Conservation (phyloP, 2,888 invertebrate genomes). For the Nemotelus pantherinus region DNA sequence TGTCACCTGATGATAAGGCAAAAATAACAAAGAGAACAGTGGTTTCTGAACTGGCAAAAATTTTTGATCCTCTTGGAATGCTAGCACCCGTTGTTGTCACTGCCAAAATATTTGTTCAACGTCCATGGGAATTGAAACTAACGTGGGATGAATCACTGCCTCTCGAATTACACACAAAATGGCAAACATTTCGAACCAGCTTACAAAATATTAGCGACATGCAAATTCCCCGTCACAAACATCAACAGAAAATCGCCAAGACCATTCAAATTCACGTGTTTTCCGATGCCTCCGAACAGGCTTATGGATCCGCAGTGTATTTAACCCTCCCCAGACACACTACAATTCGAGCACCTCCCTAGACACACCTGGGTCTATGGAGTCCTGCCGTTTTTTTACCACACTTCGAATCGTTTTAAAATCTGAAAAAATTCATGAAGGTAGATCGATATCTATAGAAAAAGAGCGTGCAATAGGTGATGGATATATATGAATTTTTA, state of each 20-base stretch:
- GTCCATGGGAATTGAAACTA: background rate
- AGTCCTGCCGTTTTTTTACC: too few relatives aligned
- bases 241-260: background rate
- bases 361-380: too few relatives aligned
- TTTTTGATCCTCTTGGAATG: background rate
- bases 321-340: too few relatives aligned
- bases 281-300: conserved; percentile 35
- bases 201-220: background rate
- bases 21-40: background rate
- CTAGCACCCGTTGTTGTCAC: background rate
- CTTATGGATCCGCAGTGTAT: conserved; percentile 36
- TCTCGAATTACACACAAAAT: background rate
- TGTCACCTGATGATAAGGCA: background rate
- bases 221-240: background rate
- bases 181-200: background rate
- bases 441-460: too few relatives aligned
- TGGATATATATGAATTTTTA: too few relatives aligned
- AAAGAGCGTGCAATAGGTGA: too few relatives aligned
- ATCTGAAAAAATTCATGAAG: too few relatives aligned
- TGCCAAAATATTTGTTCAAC: background rate
- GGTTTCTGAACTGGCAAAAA: background rate
- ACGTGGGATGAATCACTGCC: conserved; percentile 16
- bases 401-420: too few relatives aligned
- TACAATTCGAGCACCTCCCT: too few relatives aligned
- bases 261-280: conserved; percentile 1